Evolutionary conservation across 37 sponge, comb jelly and placozoan species (phyloP).

Genomic region (Aphrocallistes beatrix): DNA sequence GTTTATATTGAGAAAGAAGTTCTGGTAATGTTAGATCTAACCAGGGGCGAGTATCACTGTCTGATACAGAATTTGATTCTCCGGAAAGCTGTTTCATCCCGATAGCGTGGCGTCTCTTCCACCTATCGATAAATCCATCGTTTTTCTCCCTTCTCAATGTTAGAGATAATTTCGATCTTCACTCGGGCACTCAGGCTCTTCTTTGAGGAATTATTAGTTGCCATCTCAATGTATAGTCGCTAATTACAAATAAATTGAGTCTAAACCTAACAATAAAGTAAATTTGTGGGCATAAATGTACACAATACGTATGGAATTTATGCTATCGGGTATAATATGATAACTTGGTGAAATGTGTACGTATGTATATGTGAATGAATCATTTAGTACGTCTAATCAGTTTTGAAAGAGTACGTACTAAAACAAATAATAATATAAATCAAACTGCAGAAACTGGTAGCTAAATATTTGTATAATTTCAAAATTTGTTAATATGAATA

Average conservation of each 20-base stretch:
- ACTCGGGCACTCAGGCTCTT: background rate
- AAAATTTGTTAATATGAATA: background rate
- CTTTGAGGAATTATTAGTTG: too few relatives aligned
- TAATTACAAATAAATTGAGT: too few relatives aligned
- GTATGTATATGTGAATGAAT: too few relatives aligned
- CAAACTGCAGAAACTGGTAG: too few relatives aligned
- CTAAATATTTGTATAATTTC: too few relatives aligned
- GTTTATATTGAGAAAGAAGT: background rate
- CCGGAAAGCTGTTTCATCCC: constrained; percentile 19
- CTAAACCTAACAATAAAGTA: too few relatives aligned
- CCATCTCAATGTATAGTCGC: too few relatives aligned
- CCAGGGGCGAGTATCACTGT: background rate
- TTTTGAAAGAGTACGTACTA: too few relatives aligned
- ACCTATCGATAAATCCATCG: constrained; percentile 21
- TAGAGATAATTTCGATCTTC: constrained; percentile 19
- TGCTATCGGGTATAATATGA: too few relatives aligned
- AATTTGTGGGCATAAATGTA: constrained; percentile 5
- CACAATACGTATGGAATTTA: background rate
- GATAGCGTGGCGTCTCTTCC: constrained; percentile 20
- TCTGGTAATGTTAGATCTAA: constrained; percentile 1
- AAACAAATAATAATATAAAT: too few relatives aligned
- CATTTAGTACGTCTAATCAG: too few relatives aligned
- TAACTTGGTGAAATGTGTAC: too few relatives aligned
- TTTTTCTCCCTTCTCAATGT: constrained; percentile 1
- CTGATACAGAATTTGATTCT: background rate